phyloP scores from a whole-genome alignment of 2,888 invertebrate genomes.

The Lampropteryx suffumata region DNA sequence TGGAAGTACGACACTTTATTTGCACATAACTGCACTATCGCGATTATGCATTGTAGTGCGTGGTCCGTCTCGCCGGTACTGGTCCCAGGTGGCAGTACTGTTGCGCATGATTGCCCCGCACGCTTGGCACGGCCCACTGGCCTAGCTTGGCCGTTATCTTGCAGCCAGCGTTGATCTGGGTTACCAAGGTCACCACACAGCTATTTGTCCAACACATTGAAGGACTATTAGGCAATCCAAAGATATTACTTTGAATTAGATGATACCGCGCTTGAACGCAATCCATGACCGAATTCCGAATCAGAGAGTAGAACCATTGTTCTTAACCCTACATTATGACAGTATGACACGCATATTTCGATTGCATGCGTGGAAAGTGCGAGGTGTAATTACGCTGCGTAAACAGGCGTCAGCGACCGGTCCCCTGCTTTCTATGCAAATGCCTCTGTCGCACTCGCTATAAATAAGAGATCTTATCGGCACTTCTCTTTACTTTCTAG shows the following conservation, averaged over 20 bases:
- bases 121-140: constrained; percentile 30
- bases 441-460: constrained; percentile 22
- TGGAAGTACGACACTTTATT: constrained; percentile 25
- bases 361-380: background rate
- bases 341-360: too few relatives aligned
- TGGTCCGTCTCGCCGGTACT: background rate
- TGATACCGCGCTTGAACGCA: too few relatives aligned
- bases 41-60: constrained; percentile 21
- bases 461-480: constrained; percentile 62
- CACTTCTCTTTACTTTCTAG: constrained; percentile 58
- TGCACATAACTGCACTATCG: constrained; percentile 33
- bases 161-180: background rate
- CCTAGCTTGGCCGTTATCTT: constrained; percentile 15
- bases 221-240: too few relatives aligned
- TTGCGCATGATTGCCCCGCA: constrained; percentile 36
- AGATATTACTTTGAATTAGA: too few relatives aligned
- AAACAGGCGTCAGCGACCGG: background rate
- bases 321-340: too few relatives aligned
- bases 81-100: constrained; percentile 29
- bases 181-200: too few relatives aligned
- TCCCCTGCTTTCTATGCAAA: constrained; percentile 4
- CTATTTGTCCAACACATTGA: too few relatives aligned
- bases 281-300: too few relatives aligned
- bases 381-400: too few relatives aligned
- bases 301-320: too few relatives aligned